Conservation (phyloP, 2,888 invertebrate species). For the Mimachlamys varia region DNA sequence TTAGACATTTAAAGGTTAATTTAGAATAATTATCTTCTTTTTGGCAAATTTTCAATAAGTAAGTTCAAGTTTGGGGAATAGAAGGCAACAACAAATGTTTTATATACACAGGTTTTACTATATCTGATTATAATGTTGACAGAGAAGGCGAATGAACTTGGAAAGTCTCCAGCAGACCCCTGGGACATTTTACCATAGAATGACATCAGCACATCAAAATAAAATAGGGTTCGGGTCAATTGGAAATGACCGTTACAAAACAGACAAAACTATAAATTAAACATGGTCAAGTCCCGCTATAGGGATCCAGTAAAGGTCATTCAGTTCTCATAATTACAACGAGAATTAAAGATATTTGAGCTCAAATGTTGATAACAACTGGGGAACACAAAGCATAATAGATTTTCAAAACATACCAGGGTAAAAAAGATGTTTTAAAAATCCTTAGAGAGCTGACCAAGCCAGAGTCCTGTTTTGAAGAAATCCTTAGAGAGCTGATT, state of each 20-base stretch:
- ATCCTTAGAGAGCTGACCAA: too few species aligned
- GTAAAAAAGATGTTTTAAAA: too few species aligned
- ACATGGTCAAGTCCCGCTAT: neutral
- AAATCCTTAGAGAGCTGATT: too few species aligned
- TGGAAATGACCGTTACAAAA: constrained; percentile 18
- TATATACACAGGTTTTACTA: neutral
- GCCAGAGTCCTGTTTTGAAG: too few species aligned
- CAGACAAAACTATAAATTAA: neutral
- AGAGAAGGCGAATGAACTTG: neutral
- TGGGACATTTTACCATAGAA: neutral
- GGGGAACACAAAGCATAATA: neutral
- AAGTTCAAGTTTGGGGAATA: neutral
- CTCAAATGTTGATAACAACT: neutral
- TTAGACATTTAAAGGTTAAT: neutral
- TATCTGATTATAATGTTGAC: neutral
- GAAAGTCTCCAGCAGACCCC: neutral
- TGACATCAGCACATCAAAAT: constrained; percentile 27
- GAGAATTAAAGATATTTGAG: neutral
- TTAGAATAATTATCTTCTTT: neutral
- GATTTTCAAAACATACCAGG: too few species aligned
- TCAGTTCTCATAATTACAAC: neutral
- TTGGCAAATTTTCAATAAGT: neutral
- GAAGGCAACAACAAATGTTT: neutral
- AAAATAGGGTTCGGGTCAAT: neutral
- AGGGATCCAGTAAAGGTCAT: neutral